Evolutionary conservation across 2,113 vertebrate genomes (phyloP).

Genomic region (Phalacrocorax carbo): DNA sequence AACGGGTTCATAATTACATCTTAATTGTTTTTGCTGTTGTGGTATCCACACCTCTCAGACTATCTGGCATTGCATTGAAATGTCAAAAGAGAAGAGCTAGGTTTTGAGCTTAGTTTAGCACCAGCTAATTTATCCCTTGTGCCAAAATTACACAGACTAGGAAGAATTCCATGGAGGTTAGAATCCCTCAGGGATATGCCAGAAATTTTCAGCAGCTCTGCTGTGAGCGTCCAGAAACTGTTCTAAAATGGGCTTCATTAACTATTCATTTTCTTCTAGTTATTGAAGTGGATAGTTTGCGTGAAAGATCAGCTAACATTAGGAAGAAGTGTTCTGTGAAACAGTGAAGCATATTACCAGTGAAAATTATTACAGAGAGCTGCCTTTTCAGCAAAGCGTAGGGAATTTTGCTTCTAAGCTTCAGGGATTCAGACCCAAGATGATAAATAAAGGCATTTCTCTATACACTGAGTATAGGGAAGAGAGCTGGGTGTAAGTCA

Average conservation of each 20-base stretch:
- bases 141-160: not conserved
- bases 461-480: not conserved
- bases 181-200: not conserved
- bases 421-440: not conserved
- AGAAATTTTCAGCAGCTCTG: slow-evolving; percentile 21
- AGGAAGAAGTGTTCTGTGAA: slow-evolving; percentile 17
- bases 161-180: not conserved
- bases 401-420: slow-evolving; percentile 19
- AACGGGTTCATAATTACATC: not conserved
- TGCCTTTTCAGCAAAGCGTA: not conserved
- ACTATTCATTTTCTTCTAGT: slow-evolving; percentile 48
- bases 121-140: not conserved
- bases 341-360: not conserved
- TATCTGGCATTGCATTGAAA: slow-evolving; percentile 22
- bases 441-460: not conserved
- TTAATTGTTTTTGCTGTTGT: not conserved
- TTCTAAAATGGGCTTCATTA: slow-evolving; percentile 32
- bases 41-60: not conserved
- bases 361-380: not conserved
- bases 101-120: slow-evolving; percentile 12
- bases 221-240: not conserved
- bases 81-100: not conserved
- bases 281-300: slow-evolving; percentile 17
- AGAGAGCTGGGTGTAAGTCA: not conserved
- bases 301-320: slow-evolving; percentile 26